Base-by-base conservation (phyloP, 2,113 vertebrate species). In the Percina caprodes region DNA sequence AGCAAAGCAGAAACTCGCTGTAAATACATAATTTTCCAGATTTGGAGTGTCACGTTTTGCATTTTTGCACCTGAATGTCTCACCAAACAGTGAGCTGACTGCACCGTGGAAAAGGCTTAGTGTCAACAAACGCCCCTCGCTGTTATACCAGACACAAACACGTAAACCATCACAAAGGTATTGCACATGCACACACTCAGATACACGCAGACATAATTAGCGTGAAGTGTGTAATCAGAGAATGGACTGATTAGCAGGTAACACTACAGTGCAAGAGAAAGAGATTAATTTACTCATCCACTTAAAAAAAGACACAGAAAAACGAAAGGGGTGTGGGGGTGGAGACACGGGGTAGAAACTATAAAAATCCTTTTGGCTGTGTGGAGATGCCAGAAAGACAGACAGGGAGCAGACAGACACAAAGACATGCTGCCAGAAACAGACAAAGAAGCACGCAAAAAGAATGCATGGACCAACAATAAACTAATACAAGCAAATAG, bases 201-300 rank as follows among this genome's bases (percentile, higher is more conserved):
- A 79, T 76, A 69, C 61, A 14, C 45, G 16, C 72, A 61, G 35
- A 8, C 86, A 56, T 80, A 77, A 93, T 93, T 89, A 91, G 90
- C 59, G 15, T 81, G 86, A 77, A 77, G 92, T 59, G 54, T 83
- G 86, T 91, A 92, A 93, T 92, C 91, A 90, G 91, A 80, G 90
- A 89, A 91, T 86, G 88, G 84, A 87, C 91, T 92, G 92, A 93
- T 93, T 90, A 91, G 88, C 46, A 16, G 79, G 80, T 90, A 79
- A 88, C 85, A 88, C 83, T 82, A 79, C 87, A 79, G 83, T 3
- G 81, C 68, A 59, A 91, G 79, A 91, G 89, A 91, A 89, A 90
- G 84, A 84, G 83, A 88, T 85, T 86, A 65, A 90, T 91, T 91
- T 89, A 84, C 80, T 87, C 77, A 82, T 87, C 86, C 85, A 48